phyloP scores from a whole-genome alignment of 2,888 invertebrate species.

The Epistrophe eligans region DNA sequence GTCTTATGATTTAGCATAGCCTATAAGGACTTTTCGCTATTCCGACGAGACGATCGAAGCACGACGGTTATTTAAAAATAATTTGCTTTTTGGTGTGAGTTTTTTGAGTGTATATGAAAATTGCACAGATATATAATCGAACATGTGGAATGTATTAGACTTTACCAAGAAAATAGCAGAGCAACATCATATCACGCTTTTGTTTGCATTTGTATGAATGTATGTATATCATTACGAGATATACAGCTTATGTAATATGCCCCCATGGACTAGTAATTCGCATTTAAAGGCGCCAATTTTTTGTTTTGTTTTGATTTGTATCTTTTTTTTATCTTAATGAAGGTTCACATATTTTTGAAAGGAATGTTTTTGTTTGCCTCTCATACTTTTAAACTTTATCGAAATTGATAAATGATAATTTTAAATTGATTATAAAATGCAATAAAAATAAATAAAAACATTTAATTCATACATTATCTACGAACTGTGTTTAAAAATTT shows the following conservation, averaged over 20 bases:
- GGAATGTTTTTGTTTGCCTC: background rate
- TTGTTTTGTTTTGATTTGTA: conserved; percentile 34
- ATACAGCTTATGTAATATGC: conserved; percentile 47
- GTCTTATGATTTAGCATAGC: too few species aligned
- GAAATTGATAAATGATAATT: conserved; percentile 57
- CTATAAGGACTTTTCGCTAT: too few species aligned
- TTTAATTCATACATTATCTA: conserved; percentile 4
- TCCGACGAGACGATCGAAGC: too few species aligned
- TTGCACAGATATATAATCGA: background rate
- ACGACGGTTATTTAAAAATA: too few species aligned
- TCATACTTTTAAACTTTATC: background rate
- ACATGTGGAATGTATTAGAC: conserved; percentile 52
- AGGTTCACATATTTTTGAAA: background rate
- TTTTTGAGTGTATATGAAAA: background rate
- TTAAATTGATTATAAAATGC: background rate
- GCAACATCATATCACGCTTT: conserved; percentile 32
- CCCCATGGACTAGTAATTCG: conserved; percentile 11
- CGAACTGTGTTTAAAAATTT: background rate
- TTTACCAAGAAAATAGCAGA: conserved; percentile 44
- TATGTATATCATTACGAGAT: conserved; percentile 23
- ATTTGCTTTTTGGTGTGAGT: background rate
- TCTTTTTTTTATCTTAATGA: conserved; percentile 25
- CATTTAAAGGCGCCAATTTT: conserved; percentile 61
- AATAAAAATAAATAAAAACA: background rate
- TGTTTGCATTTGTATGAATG: conserved; percentile 29